Evolutionary conservation across 2,797 vertebrate species (phyloP).

Genomic region (Melanotaenia nigrans): DNA sequence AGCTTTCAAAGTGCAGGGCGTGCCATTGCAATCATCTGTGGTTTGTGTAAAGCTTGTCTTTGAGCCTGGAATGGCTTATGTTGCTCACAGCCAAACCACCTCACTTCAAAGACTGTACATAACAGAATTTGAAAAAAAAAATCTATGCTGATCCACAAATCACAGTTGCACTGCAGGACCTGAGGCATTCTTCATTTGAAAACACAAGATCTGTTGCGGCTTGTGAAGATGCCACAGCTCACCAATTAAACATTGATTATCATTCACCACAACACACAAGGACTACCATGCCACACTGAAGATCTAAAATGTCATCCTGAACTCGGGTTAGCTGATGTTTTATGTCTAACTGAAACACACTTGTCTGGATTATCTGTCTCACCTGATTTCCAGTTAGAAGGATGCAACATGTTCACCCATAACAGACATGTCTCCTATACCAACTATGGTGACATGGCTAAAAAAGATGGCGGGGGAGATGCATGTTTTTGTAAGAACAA

Average conservation of each 20-base stretch:
- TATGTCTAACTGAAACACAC: conserved; percentile 13
- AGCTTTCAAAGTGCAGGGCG: background rate
- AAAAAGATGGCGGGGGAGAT: no score
- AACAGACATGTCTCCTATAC: background rate
- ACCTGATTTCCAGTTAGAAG: background rate
- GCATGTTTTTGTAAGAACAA: no score
- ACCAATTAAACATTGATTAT: background rate
- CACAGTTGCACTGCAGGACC: conserved; percentile 1
- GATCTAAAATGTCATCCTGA: conserved; percentile 4
- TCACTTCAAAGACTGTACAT: background rate
- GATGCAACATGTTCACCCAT: background rate
- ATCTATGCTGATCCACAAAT: background rate
- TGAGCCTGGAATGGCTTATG: background rate
- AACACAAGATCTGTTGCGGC: background rate
- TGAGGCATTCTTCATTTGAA: background rate
- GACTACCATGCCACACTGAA: background rate
- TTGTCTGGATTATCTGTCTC: background rate
- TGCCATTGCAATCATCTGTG: background rate
- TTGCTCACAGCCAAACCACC: background rate
- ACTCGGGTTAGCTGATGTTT: background rate
- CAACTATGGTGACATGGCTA: background rate
- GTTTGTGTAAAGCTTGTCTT: background rate
- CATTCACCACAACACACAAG: conserved; percentile 3
- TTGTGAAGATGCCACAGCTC: background rate
- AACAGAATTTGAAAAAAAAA: background rate